Conservation (phyloP, 2,113 vertebrate species). For the Cyanoramphus novaezelandiae region DNA sequence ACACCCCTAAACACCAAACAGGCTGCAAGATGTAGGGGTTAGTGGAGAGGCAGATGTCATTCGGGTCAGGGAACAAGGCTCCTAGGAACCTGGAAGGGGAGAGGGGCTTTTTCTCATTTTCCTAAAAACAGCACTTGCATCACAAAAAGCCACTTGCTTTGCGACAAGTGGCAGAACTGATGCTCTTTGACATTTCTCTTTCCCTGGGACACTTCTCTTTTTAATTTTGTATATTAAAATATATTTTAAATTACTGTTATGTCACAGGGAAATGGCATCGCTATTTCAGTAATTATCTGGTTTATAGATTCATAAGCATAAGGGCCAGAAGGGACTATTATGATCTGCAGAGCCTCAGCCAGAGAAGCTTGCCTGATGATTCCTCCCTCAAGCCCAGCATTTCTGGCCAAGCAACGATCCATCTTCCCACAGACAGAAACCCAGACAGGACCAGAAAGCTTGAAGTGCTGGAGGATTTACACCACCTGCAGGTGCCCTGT, state of each 20-base stretch:
- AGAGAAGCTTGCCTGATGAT: background rate
- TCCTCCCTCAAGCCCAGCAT: background rate
- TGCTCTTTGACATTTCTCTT: background rate
- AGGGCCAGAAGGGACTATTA: background rate
- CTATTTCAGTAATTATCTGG: slow-evolving; percentile 22
- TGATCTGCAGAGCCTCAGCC: background rate
- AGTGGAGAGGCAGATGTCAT: background rate
- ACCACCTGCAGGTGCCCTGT: fast-evolving
- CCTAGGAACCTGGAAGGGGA: background rate
- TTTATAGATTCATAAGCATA: slow-evolving; percentile 26
- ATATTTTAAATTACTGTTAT: background rate
- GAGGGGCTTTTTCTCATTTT: background rate
- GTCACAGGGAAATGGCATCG: background rate
- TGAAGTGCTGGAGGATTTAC: background rate
- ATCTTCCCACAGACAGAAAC: background rate
- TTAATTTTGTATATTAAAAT: background rate
- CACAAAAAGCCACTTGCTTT: background rate
- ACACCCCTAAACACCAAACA: background rate
- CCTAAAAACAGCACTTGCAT: background rate
- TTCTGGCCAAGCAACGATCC: background rate
- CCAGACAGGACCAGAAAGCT: background rate
- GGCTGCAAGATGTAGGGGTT: background rate
- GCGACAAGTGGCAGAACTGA: background rate
- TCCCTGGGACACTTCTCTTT: background rate
- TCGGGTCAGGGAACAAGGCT: background rate